These are phyloP conservation scores for Gorsachius goisagi DNA, from an alignment of 2,113 vertebrate species.

Conservation along the genomic window DNA sequence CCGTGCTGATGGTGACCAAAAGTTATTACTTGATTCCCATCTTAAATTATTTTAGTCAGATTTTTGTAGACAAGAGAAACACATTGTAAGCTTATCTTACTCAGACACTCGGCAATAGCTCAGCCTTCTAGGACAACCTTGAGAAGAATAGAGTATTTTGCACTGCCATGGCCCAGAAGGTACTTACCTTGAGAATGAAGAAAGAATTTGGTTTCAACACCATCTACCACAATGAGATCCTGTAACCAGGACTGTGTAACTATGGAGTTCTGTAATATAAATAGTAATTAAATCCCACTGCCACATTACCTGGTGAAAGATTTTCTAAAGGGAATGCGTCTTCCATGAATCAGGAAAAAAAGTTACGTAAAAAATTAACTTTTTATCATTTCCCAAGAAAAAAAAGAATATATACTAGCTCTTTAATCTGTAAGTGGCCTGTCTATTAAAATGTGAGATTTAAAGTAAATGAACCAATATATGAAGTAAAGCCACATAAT, in stretches of 20 bases:
- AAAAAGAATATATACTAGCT: background rate
- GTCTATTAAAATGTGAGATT: background rate
- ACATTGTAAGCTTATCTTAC: constrained; percentile 21
- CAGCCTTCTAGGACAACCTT: constrained; percentile 8
- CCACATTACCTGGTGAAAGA: background rate
- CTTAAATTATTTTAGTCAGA: constrained; percentile 15
- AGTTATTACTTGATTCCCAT: constrained; percentile 18
- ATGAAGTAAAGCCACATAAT: background rate
- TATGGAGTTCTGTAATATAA: background rate
- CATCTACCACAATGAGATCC: constrained; percentile 1
- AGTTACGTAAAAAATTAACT: background rate
- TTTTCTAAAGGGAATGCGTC: background rate
- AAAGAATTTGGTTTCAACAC: constrained; percentile 19
- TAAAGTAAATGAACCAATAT: background rate
- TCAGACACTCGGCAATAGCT: constrained; percentile 50
- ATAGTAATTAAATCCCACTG: constrained; percentile 10
- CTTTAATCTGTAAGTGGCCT: background rate
- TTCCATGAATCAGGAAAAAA: background rate
- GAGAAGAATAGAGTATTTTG: constrained; percentile 12
- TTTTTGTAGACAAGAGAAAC: constrained; percentile 14
- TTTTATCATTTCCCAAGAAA: background rate
- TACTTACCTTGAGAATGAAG: constrained; percentile 27
- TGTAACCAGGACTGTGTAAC: background rate
- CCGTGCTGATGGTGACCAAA: background rate
- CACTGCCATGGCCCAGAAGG: background rate